Evolutionary conservation across 2,113 vertebrate genomes (phyloP).

Genomic region (Miniopterus natalensis): DNA sequence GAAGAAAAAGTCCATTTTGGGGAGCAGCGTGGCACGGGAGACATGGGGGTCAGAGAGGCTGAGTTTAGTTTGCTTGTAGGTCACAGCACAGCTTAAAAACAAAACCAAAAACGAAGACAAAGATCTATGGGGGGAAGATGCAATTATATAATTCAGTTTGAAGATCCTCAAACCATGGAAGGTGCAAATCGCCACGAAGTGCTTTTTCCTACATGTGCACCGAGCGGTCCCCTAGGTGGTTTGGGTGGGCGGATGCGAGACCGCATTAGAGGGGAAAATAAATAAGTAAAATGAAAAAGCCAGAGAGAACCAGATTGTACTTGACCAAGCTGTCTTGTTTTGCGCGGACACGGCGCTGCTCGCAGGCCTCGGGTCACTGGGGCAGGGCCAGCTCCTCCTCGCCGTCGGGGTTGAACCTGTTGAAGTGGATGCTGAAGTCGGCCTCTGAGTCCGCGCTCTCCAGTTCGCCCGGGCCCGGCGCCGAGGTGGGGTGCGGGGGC

Average conservation of each 20-base stretch:
- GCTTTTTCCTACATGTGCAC: constrained; percentile 83
- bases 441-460: constrained; percentile 86
- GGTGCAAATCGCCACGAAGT: constrained; percentile 82
- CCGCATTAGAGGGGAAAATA: constrained; percentile 78
- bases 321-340: constrained; percentile 83
- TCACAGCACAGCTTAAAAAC: constrained; percentile 85
- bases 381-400: constrained; percentile 91
- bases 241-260: constrained; percentile 79
- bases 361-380: constrained; percentile 88
- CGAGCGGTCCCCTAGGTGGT: constrained; percentile 80
- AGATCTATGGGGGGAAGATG: constrained; percentile 83
- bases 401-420: constrained; percentile 93
- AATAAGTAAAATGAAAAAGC: constrained; percentile 84
- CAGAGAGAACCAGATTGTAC: constrained; percentile 83
- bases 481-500: constrained; percentile 82
- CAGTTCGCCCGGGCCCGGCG: constrained; percentile 82
- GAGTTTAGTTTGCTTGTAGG: constrained; percentile 84
- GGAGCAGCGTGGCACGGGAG: constrained; percentile 86
- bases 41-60: constrained; percentile 82
- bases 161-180: constrained; percentile 86
- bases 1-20: constrained; percentile 82
- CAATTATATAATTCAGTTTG: constrained; percentile 81
- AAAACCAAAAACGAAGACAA: constrained; percentile 82
- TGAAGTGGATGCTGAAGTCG: constrained; percentile 92
- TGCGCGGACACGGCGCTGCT: constrained; percentile 60